phyloP scores from a whole-genome alignment of 2,113 vertebrate genomes.

The Isichthys henryi region DNA sequence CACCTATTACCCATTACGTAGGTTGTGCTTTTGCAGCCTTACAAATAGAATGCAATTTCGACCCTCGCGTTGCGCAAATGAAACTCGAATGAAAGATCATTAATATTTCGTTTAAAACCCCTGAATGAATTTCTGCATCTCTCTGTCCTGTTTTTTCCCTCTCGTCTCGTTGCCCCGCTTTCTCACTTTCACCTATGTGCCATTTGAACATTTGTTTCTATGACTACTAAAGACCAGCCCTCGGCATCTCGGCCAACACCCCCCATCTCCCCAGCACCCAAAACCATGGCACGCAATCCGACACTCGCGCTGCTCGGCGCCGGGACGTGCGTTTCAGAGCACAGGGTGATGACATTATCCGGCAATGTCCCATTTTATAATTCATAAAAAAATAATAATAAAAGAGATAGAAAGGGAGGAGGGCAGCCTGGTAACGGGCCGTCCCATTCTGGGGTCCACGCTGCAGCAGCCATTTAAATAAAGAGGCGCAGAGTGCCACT shows the following conservation, averaged over 20 bases:
- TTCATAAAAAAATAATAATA: slow-evolving; percentile 2
- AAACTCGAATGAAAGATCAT: slow-evolving; percentile 74
- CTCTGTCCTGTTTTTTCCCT: slow-evolving; percentile 31
- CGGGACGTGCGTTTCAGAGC: slow-evolving; percentile 31
- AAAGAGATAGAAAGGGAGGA: neutral
- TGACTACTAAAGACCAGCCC: slow-evolving; percentile 35
- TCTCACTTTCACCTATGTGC: slow-evolving; percentile 24
- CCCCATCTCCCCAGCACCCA: neutral
- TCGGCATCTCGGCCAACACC: neutral
- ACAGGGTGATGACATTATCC: slow-evolving; percentile 25
- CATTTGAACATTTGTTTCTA: slow-evolving; percentile 35
- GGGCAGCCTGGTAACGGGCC: neutral
- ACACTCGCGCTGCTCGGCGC: slow-evolving; percentile 18
- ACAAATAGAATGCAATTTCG: slow-evolving; percentile 82
- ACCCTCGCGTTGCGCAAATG: slow-evolving; percentile 71
- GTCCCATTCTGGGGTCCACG: neutral
- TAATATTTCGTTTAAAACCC: slow-evolving; percentile 63
- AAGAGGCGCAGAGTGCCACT: neutral
- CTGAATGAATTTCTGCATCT: slow-evolving; percentile 39
- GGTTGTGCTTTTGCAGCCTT: slow-evolving; percentile 69
- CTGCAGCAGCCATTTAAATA: neutral
- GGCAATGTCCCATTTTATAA: slow-evolving; percentile 4
- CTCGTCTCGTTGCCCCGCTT: slow-evolving; percentile 12
- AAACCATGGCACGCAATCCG: slow-evolving; percentile 20
- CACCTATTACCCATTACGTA: slow-evolving; percentile 81